phyloP scores from a whole-genome alignment of 2,888 invertebrate species.

The Corbicula japonica region DNA sequence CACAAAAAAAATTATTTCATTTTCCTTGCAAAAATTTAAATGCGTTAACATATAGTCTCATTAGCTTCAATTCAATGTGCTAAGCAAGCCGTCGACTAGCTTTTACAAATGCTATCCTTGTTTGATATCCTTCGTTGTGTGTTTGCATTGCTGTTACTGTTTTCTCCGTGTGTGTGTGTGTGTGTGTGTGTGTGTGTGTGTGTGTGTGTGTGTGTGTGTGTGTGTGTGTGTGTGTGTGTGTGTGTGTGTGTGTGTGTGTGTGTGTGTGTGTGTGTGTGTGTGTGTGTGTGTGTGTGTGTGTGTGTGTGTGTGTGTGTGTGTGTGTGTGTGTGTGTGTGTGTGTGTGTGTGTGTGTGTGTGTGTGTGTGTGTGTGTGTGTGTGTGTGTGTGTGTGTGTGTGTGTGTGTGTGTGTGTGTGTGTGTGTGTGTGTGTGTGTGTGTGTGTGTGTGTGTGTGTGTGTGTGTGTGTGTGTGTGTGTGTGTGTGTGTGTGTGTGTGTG shows the following conservation, averaged over 20 bases:
- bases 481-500: conserved; percentile 2
- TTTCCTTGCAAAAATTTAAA: no score
- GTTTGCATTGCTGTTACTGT: no score
- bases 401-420: conserved; percentile 9
- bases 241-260: conserved; percentile 10
- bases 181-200: conserved; percentile 15
- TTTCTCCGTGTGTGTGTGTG: no score
- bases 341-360: conserved; percentile 12
- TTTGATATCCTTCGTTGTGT: no score
- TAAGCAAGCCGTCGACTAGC: no score
- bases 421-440: conserved; percentile 4
- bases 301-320: conserved; percentile 11
- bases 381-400: conserved; percentile 11
- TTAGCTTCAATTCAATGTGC: no score
- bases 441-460: conserved; percentile 12
- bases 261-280: conserved; percentile 14
- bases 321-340: conserved; percentile 11
- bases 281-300: conserved; percentile 11
- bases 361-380: conserved; percentile 5
- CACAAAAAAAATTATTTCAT: no score
- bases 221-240: conserved; percentile 7
- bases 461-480: not conserved
- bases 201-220: conserved; percentile 12
- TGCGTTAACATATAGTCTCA: no score
- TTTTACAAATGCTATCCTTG: no score